phyloP scores from a whole-genome alignment of 2,113 vertebrate species.

The Zingel zingel region DNA sequence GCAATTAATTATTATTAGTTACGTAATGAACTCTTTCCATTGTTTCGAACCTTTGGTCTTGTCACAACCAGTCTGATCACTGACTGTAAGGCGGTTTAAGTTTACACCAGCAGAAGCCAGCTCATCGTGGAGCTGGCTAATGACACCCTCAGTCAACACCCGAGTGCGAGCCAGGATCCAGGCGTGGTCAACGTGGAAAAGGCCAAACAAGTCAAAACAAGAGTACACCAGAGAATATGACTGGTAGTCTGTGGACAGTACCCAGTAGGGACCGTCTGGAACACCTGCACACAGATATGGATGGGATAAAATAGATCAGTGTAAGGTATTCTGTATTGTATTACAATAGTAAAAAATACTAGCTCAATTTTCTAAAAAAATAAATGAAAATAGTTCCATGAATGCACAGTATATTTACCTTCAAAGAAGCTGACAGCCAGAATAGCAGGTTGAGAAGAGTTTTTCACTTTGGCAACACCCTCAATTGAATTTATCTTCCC shows the following conservation, averaged over 20 bases:
- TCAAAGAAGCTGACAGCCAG: constrained; percentile 64
- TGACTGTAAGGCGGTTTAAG: constrained; percentile 22
- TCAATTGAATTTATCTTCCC: constrained; percentile 57
- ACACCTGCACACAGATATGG: constrained; percentile 34
- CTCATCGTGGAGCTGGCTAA: constrained; percentile 9
- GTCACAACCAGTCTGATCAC: constrained; percentile 60
- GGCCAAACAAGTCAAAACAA: constrained; percentile 47
- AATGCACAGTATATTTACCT: constrained; percentile 35
- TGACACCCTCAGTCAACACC: background rate
- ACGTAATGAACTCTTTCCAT: background rate
- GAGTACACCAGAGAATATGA: constrained; percentile 68
- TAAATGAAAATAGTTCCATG: too few species aligned
- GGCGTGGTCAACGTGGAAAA: constrained; percentile 69
- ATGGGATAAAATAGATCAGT: background rate
- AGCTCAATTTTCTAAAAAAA: background rate
- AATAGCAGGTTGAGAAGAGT: constrained; percentile 59
- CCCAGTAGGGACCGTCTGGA: constrained; percentile 60
- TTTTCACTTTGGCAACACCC: constrained; percentile 54
- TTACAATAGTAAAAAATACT: background rate
- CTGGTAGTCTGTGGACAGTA: constrained; percentile 70
- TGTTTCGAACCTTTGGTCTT: background rate
- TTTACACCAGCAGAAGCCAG: constrained; percentile 34
- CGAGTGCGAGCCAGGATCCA: constrained; percentile 71
- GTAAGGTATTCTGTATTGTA: background rate
- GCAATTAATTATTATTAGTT: background rate